Conservation (phyloP, 2,113 vertebrate species). For the Fregata magnificens region DNA sequence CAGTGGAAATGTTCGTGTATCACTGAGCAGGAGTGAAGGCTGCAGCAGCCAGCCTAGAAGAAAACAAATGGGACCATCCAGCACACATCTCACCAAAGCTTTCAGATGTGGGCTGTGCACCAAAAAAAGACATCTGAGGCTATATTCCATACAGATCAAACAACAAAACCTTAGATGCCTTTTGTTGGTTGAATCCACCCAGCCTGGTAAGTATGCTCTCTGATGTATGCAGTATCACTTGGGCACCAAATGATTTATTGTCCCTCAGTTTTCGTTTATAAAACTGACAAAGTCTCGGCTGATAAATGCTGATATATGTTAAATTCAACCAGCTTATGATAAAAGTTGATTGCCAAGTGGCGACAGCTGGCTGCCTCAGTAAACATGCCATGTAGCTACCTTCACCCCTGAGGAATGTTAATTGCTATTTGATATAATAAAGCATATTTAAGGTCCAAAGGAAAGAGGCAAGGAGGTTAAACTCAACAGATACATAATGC, state of each 20-base stretch:
- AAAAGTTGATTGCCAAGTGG: constrained; percentile 81
- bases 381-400: constrained; percentile 73
- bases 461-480: not conserved
- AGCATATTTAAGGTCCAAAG: constrained; percentile 65
- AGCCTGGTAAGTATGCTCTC: constrained; percentile 6
- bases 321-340: constrained; percentile 78
- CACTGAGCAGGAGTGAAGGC: not conserved
- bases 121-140: not conserved
- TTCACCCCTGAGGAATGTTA: constrained; percentile 81
- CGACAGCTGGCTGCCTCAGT: constrained; percentile 79
- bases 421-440: constrained; percentile 74
- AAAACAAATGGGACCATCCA: not conserved
- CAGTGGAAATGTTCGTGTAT: not conserved
- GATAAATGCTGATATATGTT: constrained; percentile 85
- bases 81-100: not conserved
- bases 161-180: not conserved
- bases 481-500: not conserved
- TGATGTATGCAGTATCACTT: not conserved
- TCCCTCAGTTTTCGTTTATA: constrained; percentile 71
- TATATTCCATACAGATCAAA: not conserved
- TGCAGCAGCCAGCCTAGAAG: not conserved
- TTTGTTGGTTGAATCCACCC: not conserved
- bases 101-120: not conserved
- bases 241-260: constrained; percentile 72
- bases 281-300: constrained; percentile 78